Conservation (phyloP, 2,888 invertebrate genomes). For the Helleia helle region DNA sequence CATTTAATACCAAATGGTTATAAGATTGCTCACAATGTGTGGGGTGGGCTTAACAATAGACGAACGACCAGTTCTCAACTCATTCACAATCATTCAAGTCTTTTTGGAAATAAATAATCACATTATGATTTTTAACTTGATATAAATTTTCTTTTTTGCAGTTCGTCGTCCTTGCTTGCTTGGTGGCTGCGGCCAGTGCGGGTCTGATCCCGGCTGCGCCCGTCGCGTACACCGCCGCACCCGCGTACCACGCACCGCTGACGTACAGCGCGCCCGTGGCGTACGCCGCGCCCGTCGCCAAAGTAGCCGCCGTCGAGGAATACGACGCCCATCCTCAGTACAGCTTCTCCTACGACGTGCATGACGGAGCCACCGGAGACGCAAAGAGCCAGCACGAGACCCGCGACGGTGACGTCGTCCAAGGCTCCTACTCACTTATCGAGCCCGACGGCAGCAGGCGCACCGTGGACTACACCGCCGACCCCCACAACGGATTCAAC, state of each 20-base stretch:
- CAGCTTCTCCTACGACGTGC: constrained; percentile 72
- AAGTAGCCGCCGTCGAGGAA: constrained; percentile 32
- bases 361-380: constrained; percentile 71
- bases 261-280: constrained; percentile 29
- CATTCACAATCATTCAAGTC: no score
- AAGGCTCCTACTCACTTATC: constrained; percentile 34
- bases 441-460: constrained; percentile 64
- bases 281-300: constrained; percentile 23
- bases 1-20: no score
- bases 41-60: no score
- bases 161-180: no score
- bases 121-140: no score
- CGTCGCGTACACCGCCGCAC: constrained; percentile 26
- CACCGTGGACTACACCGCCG: constrained; percentile 65
- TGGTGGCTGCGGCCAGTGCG: no score
- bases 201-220: no score
- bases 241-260: no score
- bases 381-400: constrained; percentile 68
- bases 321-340: constrained; percentile 57
- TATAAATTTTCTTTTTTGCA: no score
- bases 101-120: no score
- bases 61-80: no score
- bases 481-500: constrained; percentile 49
- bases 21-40: no score
- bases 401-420: neutral